Evolutionary conservation across 1,140 invertebrate species (phyloP).

Genomic region (Scylla paramamosain): DNA sequence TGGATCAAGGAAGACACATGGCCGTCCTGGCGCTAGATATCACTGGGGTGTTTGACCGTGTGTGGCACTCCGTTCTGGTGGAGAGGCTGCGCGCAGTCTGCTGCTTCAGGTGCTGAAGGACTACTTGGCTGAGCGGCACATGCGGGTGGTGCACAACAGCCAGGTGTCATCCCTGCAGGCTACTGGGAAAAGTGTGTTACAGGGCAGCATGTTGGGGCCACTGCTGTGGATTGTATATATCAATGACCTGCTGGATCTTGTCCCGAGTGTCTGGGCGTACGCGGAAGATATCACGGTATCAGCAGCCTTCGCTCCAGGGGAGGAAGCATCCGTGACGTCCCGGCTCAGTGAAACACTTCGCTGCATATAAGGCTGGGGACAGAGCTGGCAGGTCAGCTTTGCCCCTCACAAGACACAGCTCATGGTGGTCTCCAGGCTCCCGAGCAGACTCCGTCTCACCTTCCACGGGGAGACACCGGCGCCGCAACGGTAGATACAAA

Average conservation of each 20-base stretch:
- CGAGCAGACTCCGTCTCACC: no score
- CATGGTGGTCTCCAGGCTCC: no score
- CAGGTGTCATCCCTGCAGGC: background rate
- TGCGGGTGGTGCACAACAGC: background rate
- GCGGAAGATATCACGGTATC: background rate
- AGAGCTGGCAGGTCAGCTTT: no score
- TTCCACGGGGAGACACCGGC: no score
- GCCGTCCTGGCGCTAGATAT: background rate
- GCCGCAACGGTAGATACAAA: no score
- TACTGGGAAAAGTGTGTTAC: no score
- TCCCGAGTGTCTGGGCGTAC: background rate
- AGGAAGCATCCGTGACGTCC: no score
- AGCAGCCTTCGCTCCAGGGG: no score
- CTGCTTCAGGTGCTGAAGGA: background rate
- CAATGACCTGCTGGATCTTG: background rate
- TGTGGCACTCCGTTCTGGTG: background rate
- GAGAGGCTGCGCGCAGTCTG: background rate
- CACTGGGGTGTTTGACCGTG: background rate
- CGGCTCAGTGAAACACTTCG: no score
- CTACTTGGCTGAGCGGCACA: background rate
- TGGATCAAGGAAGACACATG: background rate
- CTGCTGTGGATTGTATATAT: conserved; percentile 6
- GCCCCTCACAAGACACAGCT: no score
- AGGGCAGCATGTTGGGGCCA: no score
- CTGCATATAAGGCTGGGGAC: no score